These are phyloP conservation scores for Enoplosus armatus DNA, from an alignment of 2,797 vertebrate genomes.

Conservation along the genomic window DNA sequence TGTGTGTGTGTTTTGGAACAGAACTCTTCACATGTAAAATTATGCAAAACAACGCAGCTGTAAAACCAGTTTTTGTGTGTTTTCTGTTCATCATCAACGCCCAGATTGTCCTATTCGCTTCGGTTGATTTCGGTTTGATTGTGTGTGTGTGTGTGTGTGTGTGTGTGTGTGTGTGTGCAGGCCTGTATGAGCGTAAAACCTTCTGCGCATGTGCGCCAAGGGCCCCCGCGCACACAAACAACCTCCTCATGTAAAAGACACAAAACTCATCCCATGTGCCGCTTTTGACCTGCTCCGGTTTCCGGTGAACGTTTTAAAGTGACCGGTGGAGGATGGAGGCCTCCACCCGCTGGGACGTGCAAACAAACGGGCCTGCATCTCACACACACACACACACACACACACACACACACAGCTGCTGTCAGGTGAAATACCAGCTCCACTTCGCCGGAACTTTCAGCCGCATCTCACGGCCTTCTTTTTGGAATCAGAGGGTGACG, in stretches of 20 bases:
- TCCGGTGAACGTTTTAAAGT: neutral
- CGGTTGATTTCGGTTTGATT: neutral
- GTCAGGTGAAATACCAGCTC: no score
- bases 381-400: slow-evolving; percentile 25
- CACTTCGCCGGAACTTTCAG: no score
- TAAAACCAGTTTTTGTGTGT: slow-evolving; percentile 16
- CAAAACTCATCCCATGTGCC: no score
- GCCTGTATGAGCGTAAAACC: slow-evolving; percentile 33
- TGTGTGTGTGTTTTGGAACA: slow-evolving; percentile 30
- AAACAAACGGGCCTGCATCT: neutral
- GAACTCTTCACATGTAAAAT: slow-evolving; percentile 58
- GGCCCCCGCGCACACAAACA: neutral
- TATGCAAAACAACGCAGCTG: slow-evolving; percentile 61
- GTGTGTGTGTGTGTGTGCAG: slow-evolving; percentile 14
- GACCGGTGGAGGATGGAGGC: slow-evolving; percentile 16
- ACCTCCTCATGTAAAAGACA: neutral
- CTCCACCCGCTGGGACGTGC: neutral
- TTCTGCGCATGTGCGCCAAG: slow-evolving; percentile 60
- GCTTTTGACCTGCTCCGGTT: neutral
- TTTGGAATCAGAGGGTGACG: no score
- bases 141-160: slow-evolving; percentile 2
- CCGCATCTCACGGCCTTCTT: no score
- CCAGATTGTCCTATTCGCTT: slow-evolving; percentile 5
- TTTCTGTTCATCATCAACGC: slow-evolving; percentile 22
- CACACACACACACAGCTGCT: neutral